Conservation (phyloP, 35 echinoderm and acorn worm genomes). For the Ptychodera flava region DNA sequence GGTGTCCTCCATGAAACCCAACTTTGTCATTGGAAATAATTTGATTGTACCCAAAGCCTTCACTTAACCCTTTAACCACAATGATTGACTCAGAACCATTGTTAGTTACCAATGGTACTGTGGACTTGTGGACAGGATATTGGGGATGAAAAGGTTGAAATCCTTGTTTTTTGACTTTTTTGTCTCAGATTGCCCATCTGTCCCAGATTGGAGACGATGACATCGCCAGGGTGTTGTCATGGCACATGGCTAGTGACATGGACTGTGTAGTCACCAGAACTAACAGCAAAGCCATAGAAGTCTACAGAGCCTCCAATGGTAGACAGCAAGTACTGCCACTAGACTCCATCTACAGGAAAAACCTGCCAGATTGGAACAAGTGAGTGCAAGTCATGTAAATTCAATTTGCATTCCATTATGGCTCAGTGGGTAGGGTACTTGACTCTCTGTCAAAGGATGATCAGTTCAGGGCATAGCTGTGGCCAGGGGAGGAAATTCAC, state of each 20-base stretch:
- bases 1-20: too few species aligned
- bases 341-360: conserved; percentile 81
- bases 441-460: too few species aligned
- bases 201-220: conserved; percentile 68
- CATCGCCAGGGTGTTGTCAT: conserved; percentile 71
- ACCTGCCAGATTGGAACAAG: conserved; percentile 69
- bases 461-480: too few species aligned
- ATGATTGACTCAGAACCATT: too few species aligned
- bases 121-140: too few species aligned
- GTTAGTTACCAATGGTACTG: too few species aligned
- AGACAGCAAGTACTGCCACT: conserved; percentile 84
- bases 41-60: too few species aligned
- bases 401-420: not conserved
- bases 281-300: conserved; percentile 55
- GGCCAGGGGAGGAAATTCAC: too few species aligned
- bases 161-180: not conserved
- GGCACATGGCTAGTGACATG: conserved; percentile 86
- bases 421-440: too few species aligned
- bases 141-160: too few species aligned
- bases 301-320: conserved; percentile 40
- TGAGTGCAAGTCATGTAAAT: conserved; percentile 16
- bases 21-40: too few species aligned
- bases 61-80: too few species aligned
- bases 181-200: conserved; percentile 59
- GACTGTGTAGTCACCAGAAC: conserved; percentile 92